phyloP scores from a whole-genome alignment of 2,113 vertebrate species.

The Heptranchias perlo region DNA sequence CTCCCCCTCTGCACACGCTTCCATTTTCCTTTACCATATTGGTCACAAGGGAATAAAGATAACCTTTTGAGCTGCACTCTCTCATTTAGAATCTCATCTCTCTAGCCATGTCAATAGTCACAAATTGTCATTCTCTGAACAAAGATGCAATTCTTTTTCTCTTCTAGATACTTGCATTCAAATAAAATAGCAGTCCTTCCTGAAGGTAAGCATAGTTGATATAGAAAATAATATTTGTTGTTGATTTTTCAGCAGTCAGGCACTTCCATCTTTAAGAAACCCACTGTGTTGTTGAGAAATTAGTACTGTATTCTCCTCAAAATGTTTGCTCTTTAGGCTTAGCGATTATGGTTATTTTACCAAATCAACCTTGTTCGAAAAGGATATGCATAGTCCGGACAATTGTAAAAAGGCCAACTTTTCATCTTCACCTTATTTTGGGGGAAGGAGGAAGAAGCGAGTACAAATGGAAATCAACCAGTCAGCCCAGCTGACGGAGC shows the following conservation, averaged over 20 bases:
- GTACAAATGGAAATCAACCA: background rate
- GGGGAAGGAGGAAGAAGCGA: background rate
- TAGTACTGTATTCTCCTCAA: background rate
- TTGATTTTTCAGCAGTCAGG: background rate
- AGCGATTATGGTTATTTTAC: background rate
- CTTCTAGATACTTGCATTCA: conserved; percentile 84
- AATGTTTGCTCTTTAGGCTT: background rate
- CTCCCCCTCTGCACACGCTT: background rate
- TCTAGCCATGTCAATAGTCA: background rate
- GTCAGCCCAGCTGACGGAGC: background rate
- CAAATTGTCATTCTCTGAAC: background rate
- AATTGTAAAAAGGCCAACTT: background rate
- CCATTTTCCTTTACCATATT: background rate
- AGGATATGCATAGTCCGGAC: background rate
- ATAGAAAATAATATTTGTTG: conserved; percentile 39
- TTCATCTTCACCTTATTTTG: background rate
- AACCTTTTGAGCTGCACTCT: no score
- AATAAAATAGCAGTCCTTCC: conserved; percentile 94
- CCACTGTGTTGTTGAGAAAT: background rate
- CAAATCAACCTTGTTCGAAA: background rate
- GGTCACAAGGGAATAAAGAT: background rate
- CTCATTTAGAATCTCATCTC: background rate
- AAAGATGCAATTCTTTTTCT: conserved; percentile 24
- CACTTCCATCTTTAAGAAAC: background rate
- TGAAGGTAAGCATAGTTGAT: conserved; percentile 71